phyloP scores from a whole-genome alignment of 2,888 invertebrate species.

The Leptopterna dolabrata region DNA sequence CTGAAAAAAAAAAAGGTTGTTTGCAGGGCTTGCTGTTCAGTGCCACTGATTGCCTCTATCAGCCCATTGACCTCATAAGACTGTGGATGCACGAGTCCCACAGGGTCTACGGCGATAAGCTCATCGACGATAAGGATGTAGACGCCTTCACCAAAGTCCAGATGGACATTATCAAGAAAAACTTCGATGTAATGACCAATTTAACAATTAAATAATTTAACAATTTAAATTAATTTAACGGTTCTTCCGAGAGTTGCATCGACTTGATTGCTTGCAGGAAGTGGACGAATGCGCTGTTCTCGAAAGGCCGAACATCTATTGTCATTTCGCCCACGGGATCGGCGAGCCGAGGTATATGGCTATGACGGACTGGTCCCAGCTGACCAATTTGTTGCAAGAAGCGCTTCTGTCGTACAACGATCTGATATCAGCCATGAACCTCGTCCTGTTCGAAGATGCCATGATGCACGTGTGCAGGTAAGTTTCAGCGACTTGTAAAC shows the following conservation, averaged over 20 bases:
- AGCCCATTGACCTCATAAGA: slow-evolving; percentile 84
- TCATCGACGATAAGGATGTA: slow-evolving; percentile 91
- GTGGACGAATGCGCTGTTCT: slow-evolving; percentile 88
- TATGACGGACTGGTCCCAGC: slow-evolving; percentile 79
- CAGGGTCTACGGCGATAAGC: slow-evolving; percentile 93
- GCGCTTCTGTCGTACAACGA: slow-evolving; percentile 95
- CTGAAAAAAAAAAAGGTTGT: too few species aligned
- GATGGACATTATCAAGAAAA: slow-evolving; percentile 90
- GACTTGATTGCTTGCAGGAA: too few species aligned
- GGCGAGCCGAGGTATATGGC: slow-evolving; percentile 97
- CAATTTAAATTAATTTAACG: too few species aligned
- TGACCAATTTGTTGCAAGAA: slow-evolving; percentile 87
- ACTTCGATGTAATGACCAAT: slow-evolving; percentile 76
- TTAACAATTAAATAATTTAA: too few species aligned
- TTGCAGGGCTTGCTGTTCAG: slow-evolving; percentile 90
- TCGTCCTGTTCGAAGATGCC: slow-evolving; percentile 96
- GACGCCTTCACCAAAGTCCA: slow-evolving; percentile 90
- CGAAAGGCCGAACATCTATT: slow-evolving; percentile 90
- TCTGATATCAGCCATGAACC: slow-evolving; percentile 96
- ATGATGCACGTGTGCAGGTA: slow-evolving; percentile 95
- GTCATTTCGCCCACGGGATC: slow-evolving; percentile 92
- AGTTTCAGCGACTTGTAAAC: slow-evolving; percentile 40
- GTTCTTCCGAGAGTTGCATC: too few species aligned
- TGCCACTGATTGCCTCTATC: slow-evolving; percentile 85
- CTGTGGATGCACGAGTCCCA: slow-evolving; percentile 95